Base-by-base conservation (phyloP, 1,140 invertebrate genomes). In the Heliothis subflexa region DNA sequence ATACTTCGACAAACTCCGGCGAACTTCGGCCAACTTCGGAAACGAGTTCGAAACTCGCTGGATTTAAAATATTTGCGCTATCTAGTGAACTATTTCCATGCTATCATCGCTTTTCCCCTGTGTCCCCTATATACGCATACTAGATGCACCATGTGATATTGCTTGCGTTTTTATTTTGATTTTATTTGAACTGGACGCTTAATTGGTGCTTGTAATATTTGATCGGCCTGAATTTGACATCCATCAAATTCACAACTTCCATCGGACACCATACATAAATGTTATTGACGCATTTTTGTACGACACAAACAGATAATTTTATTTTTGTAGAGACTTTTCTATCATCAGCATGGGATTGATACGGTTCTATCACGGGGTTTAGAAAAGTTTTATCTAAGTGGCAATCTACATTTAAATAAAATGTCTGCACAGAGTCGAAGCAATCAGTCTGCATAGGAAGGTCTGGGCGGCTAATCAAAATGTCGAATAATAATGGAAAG, bases 51-150 rank as follows among this genome's bases (percentile, higher is more conserved):
- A 18, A 75, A 75, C 57, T 75, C 40, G 13, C 18, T 28, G 18
- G 73, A 75, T 75, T 75, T 75, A 75, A 75, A 75, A 75, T 75
- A 75, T 64, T 75, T 64, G 59, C 28, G 59, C 47, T 75, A 75
- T 75, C 59, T 64, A 40, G 57, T 40, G 57, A 75, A 75, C 16
- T 75, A 75, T 75, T 52, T 18, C 25, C 21, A 57, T 13, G 62
- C 57, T 62, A 62, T 64, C 73, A 21, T 49, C 52, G 72, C 45
- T 47, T 57, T 73, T 64, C 55, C 73, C 45, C 40, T 9, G 14
- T 59, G n/a, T 59, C 40, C 71, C 47, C 64, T 25, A 50, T 14
- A 68, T 50, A 52, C 33, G 33, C 33, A 7, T 33, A 33, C 33
- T 33, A 33, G 33, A 3, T 33, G 33, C 33, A 7, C 7, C 33